phyloP scores from a whole-genome alignment of 1,140 invertebrate genomes.

The Drosophila asahinai region DNA sequence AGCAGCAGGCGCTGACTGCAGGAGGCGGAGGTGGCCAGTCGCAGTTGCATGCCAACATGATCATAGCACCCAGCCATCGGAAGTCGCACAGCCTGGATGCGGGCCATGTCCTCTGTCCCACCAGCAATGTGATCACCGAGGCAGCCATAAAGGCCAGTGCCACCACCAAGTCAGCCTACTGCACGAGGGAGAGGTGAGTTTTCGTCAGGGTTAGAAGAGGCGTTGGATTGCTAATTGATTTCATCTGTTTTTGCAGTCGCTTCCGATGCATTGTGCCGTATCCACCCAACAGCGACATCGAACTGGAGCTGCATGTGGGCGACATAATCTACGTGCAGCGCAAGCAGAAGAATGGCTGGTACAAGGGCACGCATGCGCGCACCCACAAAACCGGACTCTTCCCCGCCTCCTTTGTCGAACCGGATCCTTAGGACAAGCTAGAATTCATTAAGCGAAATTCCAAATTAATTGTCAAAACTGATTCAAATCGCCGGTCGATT shows the following conservation, averaged over 20 bases:
- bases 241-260: conserved; percentile 84
- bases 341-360: conserved; percentile 98
- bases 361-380: conserved; percentile 95
- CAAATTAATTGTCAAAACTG: conserved; percentile 50
- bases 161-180: conserved; percentile 73
- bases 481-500: conserved; percentile 65
- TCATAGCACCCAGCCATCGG: conserved; percentile 87
- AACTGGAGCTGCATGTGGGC: conserved; percentile 94
- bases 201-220: too few relatives aligned
- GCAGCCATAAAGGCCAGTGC: conserved; percentile 80
- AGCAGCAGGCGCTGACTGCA: conserved; percentile 33
- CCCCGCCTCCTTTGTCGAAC: conserved; percentile 96
- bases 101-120: conserved; percentile 82
- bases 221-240: conserved; percentile 42
- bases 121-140: conserved; percentile 58
- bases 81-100: conserved; percentile 93
- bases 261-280: conserved; percentile 97
- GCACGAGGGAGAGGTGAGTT: conserved; percentile 71
- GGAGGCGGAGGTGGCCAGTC: conserved; percentile 34
- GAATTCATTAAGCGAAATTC: conserved; percentile 42
- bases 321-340: conserved; percentile 97
- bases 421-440: conserved; percentile 70
- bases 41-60: conserved; percentile 73
- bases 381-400: conserved; percentile 96
- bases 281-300: conserved; percentile 97